These are phyloP conservation scores for Rhynchopsitta pachyrhyncha DNA, from an alignment of 2,113 vertebrate species.

Conservation along the genomic window DNA sequence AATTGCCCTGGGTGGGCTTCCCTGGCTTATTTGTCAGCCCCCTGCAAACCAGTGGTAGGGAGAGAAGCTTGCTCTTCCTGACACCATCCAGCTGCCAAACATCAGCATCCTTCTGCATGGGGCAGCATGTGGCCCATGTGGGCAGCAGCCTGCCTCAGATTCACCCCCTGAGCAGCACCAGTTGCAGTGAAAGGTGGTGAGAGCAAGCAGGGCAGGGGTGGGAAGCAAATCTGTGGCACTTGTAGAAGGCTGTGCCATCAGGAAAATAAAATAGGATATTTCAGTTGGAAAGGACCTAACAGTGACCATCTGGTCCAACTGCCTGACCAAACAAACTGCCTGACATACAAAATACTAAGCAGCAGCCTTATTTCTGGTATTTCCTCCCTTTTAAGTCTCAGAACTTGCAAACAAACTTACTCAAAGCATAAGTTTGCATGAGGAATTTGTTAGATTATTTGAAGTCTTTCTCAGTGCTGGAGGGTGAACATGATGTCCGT, in stretches of 20 bases:
- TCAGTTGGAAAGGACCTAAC: not conserved
- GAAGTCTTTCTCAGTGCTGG: not conserved
- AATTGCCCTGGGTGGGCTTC: not conserved
- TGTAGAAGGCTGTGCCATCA: not conserved
- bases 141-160: not conserved
- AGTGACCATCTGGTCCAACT: not conserved
- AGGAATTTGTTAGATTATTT: not conserved
- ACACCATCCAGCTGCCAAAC: not conserved
- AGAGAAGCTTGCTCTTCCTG: not conserved
- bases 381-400: not conserved
- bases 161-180: not conserved
- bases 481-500: not conserved
- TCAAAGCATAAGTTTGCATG: not conserved
- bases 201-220: not conserved
- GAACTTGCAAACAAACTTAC: not conserved
- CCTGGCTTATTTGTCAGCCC: not conserved
- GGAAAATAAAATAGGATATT: not conserved
- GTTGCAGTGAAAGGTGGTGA: not conserved
- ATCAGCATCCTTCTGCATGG: accelerated
- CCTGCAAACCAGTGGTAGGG: not conserved
- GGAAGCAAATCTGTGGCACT: not conserved
- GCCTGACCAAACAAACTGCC: not conserved
- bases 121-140: not conserved
- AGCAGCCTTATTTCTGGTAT: not conserved
- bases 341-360: not conserved